Evolutionary conservation across 2,797 vertebrate genomes (phyloP).

Genomic region (Orientallactaga sibirica): DNA sequence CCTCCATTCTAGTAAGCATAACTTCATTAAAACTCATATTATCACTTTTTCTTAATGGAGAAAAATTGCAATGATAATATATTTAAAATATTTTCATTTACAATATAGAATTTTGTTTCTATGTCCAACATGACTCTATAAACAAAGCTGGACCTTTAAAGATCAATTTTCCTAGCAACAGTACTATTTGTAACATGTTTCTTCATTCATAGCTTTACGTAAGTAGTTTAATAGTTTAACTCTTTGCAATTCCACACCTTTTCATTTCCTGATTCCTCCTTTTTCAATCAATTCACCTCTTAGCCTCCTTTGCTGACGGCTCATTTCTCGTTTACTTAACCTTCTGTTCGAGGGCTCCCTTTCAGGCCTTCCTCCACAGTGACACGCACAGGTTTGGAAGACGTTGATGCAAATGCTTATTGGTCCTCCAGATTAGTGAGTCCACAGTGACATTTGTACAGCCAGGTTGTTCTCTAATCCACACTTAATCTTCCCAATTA

Average conservation of each 20-base stretch:
- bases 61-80: neutral
- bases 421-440: neutral
- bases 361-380: neutral
- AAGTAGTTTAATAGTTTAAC: neutral
- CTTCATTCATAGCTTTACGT: neutral
- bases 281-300: no score
- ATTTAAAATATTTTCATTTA: neutral
- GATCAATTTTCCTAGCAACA: constrained; percentile 12
- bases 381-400: neutral
- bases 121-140: neutral
- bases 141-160: neutral
- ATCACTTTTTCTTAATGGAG: neutral
- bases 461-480: neutral
- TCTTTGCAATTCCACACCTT: neutral
- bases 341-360: no score
- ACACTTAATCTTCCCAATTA: neutral
- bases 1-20: neutral
- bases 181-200: neutral
- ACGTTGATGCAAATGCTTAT: neutral
- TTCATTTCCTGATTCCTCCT: neutral
- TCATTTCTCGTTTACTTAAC: no score
- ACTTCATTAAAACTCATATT: neutral
- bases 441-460: neutral
- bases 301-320: no score
- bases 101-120: neutral